A percentile compares a stretch with the other conserved stretches of the same genome.
These are phyloP conservation scores for Phodopus roborovskii DNA, from an alignment of 2,113 vertebrate species.

Conservation along the genomic window DNA sequence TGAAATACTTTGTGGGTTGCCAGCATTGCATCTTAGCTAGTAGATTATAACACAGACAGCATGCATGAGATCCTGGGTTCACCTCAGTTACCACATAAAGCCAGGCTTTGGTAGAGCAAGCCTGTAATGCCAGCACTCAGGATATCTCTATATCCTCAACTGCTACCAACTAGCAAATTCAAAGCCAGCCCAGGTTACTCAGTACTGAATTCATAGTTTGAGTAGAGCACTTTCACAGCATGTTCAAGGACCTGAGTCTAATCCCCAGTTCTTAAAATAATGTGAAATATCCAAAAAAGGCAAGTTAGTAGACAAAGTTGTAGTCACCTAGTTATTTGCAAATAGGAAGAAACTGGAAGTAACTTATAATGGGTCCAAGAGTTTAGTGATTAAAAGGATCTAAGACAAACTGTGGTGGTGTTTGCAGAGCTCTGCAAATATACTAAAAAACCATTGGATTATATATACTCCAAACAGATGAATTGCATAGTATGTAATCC, in stretches of 20 bases:
- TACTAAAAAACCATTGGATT: background rate
- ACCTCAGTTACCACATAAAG: background rate
- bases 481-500: background rate
- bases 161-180: background rate
- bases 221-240: background rate
- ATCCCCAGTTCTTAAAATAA: background rate
- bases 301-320: constrained; percentile 9
- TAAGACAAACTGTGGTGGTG: background rate
- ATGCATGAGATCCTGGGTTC: background rate
- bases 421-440: background rate
- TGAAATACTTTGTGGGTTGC: background rate
- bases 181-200: background rate
- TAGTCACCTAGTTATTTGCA: background rate
- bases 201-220: background rate
- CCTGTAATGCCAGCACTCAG: background rate
- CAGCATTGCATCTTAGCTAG: background rate
- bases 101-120: background rate
- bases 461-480: background rate
- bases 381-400: constrained; percentile 22
- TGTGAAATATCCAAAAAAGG: background rate
- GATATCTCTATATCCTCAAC: background rate
- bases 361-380: background rate
- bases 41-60: background rate
- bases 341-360: background rate
- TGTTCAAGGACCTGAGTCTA: background rate